Percentiles rank a stretch among this genome's conserved stretches.
Evolutionary conservation across 2,113 vertebrate genomes (phyloP).

Genomic region (Pollimyrus isidori): DNA sequence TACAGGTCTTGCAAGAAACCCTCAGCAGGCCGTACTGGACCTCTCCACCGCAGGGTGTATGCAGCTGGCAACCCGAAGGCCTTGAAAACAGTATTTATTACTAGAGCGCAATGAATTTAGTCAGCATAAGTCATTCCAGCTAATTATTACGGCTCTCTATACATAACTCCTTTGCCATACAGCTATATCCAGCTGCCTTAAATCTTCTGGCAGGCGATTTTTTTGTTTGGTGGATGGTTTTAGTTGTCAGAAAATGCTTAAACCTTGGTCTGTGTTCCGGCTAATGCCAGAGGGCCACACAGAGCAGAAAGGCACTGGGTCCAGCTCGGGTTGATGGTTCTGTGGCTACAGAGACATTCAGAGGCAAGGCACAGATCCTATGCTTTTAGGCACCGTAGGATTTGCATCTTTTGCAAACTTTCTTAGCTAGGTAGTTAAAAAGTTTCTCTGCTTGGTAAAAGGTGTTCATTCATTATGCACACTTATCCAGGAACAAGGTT

Average conservation of each 20-base stretch:
- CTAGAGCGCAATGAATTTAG: background rate
- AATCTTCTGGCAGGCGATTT: background rate
- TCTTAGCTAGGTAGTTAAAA: background rate
- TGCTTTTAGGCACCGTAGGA: background rate
- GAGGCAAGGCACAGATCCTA: background rate
- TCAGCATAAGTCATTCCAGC: background rate
- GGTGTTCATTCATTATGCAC: background rate
- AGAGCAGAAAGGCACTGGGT: background rate
- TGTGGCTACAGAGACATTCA: background rate
- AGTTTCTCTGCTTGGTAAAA: background rate
- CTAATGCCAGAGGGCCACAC: background rate
- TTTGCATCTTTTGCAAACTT: background rate
- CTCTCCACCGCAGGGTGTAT: too few species aligned
- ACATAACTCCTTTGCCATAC: background rate
- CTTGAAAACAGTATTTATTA: constrained; percentile 1
- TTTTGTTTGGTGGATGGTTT: background rate
- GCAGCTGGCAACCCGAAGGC: background rate
- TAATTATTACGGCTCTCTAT: background rate
- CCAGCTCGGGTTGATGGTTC: background rate
- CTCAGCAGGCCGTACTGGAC: background rate
- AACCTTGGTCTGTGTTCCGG: background rate
- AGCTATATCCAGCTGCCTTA: background rate
- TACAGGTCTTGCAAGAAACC: background rate
- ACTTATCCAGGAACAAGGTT: background rate
- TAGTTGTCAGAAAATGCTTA: background rate